Evolutionary conservation across 2,113 vertebrate species (phyloP).

Genomic region (Dromas ardeola): DNA sequence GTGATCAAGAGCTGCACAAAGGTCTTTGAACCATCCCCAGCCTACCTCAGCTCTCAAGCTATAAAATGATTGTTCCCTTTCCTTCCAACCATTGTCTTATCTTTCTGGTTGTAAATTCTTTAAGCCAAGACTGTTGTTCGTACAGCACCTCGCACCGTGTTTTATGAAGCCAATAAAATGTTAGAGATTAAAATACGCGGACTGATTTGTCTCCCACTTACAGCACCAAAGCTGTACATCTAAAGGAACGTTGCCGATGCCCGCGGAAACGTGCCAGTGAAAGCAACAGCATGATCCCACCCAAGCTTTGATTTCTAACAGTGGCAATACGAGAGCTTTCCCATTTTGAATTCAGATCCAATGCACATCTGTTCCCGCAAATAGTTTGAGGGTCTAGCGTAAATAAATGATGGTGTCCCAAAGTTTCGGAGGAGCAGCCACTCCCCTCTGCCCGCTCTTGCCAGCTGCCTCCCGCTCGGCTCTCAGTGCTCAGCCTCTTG

Average conservation of each 20-base stretch:
- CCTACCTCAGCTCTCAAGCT: not conserved
- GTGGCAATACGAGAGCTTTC: not conserved
- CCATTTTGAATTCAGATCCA: not conserved
- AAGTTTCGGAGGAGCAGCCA: not conserved
- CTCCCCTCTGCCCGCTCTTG: not conserved
- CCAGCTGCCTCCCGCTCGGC: not conserved
- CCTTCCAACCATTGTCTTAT: not conserved
- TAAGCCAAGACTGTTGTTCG: not conserved
- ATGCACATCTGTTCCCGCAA: not conserved
- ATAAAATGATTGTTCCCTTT: not conserved
- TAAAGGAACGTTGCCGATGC: not conserved
- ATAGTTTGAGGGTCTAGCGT: not conserved
- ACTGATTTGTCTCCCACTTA: constrained; percentile 29
- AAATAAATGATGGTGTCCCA: not conserved
- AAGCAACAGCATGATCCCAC: not conserved
- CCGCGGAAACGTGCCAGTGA: not conserved
- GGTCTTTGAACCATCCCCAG: not conserved
- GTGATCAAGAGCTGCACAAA: not conserved
- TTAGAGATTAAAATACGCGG: not conserved
- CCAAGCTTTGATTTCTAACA: not conserved
- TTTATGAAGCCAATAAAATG: constrained; percentile 24
- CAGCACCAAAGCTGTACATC: not conserved
- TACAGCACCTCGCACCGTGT: not conserved
- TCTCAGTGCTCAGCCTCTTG: constrained; percentile 9
- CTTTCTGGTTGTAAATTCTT: not conserved